A percentile compares a stretch with the other conserved stretches of the same genome.
phyloP scores from a whole-genome alignment of 2,888 invertebrate species.

The Drosophila acutilabella region DNA sequence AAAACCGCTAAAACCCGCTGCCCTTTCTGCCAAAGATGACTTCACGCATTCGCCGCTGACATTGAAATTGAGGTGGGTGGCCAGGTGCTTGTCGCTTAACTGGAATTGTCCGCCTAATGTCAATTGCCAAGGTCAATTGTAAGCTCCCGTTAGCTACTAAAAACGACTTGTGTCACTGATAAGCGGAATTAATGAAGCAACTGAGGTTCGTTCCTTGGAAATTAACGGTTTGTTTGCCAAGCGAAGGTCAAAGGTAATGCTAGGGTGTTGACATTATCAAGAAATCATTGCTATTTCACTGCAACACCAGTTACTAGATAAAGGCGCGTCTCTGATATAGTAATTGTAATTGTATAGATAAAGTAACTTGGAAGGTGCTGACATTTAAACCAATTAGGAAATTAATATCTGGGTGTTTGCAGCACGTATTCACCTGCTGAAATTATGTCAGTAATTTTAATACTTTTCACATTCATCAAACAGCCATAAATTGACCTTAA shows the following conservation, averaged over 20 bases:
- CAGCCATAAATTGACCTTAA: slow-evolving; percentile 40
- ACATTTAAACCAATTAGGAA: not conserved
- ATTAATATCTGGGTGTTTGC: too few species aligned
- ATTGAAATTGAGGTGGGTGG: slow-evolving; percentile 54
- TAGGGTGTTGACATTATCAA: not conserved
- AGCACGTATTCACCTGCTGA: too few species aligned
- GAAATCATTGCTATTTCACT: slow-evolving; percentile 2
- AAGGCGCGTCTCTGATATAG: not conserved
- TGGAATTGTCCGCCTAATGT: slow-evolving; percentile 56
- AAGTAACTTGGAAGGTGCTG: not conserved
- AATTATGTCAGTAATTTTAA: too few species aligned
- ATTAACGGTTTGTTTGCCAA: slow-evolving; percentile 18
- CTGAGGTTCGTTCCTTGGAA: slow-evolving; percentile 30
- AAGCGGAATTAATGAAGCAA: slow-evolving; percentile 62
- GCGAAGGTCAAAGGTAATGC: slow-evolving; percentile 37
- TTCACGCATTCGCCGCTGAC: slow-evolving; percentile 71
- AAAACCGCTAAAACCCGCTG: not conserved
- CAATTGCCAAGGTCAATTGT: slow-evolving; percentile 70
- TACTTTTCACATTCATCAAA: too few species aligned
- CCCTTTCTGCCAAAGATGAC: slow-evolving; percentile 52
- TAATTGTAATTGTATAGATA: not conserved
- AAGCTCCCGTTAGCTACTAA: slow-evolving; percentile 13
- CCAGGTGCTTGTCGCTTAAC: slow-evolving; percentile 11
- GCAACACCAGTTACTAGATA: not conserved
- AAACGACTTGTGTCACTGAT: slow-evolving; percentile 55